Evolutionary conservation across 2,797 vertebrate genomes (phyloP), one percentile per base, ranked within the genome.

Genomic region (Miichthys miiuy): DNA sequence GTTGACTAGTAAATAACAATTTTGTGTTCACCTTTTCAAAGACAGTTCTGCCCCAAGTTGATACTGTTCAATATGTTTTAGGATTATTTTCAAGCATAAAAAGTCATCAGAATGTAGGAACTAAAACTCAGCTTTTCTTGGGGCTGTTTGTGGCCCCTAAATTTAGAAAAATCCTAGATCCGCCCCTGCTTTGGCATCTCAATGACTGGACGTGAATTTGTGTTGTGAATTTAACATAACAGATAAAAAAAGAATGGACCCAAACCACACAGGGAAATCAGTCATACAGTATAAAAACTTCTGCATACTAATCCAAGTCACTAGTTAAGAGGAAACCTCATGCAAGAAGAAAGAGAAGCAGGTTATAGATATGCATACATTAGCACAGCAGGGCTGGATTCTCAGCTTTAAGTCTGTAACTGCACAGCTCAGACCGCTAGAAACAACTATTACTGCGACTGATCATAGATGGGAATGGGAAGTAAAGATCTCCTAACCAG

Each of bases 331-430:
- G 71, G 56, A 84, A 84, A 71, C 68, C 50, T 83, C 89, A 92
- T 92, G 92, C 91, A 76, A 68, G 54, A 63, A 79, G 66, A 79
- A 84, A 80, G 69, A 84, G 57, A 68, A 79, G 75, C 69, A 83
- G 81, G 88, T 92, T 90, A 88, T 75, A 83, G 47, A 30, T 14
- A 2, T 13, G 62, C 47, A 67, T n/a, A 25, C 60, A 50, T 55
- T 11, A 79, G 68, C 72, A 57, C 30, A 47, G 67, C 55, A 30
- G 50, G 48, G 73, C 58, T 77, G 67, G 70, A 76, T 41, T 72
- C 64, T 62, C 23, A 67, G 42, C 34, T 61, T 47, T 8, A 55
- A 48, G 51, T 65, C 72, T 84, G 62, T 58, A 34, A 84, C 27
- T 55, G 41, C 65, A 41, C 42, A 74, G 76, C 70, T 84, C 80